A percentile compares a stretch with the other conserved stretches of the same genome.
These are phyloP conservation scores for Enteromius argenteus DNA, from an alignment of 2,797 vertebrate genomes.

Conservation along the genomic window DNA sequence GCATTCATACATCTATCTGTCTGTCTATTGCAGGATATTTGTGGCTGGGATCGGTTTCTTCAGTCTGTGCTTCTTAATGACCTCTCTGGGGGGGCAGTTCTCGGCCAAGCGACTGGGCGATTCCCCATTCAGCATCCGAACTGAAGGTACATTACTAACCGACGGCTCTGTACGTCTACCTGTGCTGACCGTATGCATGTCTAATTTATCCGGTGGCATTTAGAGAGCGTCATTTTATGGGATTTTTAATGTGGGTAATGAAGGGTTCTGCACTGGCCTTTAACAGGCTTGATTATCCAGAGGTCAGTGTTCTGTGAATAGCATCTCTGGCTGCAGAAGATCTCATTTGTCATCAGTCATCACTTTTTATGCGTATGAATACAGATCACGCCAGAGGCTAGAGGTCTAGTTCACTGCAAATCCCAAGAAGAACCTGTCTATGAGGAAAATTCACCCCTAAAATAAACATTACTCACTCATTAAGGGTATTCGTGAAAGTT, in stretches of 20 bases:
- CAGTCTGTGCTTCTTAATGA: conserved; percentile 98
- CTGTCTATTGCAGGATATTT: conserved; percentile 85
- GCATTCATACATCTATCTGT: conserved; percentile 17
- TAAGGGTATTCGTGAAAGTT: background rate
- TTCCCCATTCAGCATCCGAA: conserved; percentile 91
- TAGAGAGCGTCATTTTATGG: conserved; percentile 34
- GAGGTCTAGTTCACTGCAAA: background rate
- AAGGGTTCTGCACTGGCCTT: conserved; percentile 27
- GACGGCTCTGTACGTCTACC: conserved; percentile 5
- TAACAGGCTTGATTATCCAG: conserved; percentile 26
- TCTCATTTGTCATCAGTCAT: conserved; percentile 28
- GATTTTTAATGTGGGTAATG: conserved; percentile 34
- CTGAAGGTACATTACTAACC: conserved; percentile 84
- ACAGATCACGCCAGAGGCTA: conserved; percentile 8
- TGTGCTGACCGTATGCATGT: conserved; percentile 17
- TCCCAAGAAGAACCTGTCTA: conserved; percentile 2
- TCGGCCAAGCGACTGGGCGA: conserved; percentile 89
- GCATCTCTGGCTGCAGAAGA: background rate
- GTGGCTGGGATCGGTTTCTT: conserved; percentile 96
- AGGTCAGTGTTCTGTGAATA: conserved; percentile 10
- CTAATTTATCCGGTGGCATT: conserved; percentile 40
- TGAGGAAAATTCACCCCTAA: background rate
- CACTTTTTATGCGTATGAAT: background rate
- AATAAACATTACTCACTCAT: background rate
- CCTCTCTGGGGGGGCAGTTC: conserved; percentile 94